Percentiles rank a stretch among this genome's conserved stretches.
These are phyloP conservation scores for Solea senegalensis DNA, from an alignment of 2,113 vertebrate genomes.

Conservation along the genomic window DNA sequence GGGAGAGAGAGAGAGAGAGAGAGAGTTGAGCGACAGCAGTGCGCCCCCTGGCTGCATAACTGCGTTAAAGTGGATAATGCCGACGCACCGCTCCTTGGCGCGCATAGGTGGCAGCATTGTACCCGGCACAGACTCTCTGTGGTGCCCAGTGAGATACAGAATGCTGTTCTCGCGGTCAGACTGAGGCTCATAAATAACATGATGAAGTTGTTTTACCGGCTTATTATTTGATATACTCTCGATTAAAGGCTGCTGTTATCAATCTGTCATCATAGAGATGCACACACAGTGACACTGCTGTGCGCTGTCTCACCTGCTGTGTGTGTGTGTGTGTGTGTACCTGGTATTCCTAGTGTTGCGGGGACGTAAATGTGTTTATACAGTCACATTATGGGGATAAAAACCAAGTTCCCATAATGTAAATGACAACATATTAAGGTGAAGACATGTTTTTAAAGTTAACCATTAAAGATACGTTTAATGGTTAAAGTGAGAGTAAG, in stretches of 20 bases:
- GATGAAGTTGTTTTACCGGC: conserved; percentile 12
- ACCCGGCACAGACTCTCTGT: conserved; percentile 15
- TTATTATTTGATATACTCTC: conserved; percentile 15
- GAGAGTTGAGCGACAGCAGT: conserved; percentile 65
- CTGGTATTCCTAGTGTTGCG: not conserved
- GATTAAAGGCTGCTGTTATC: conserved; percentile 4
- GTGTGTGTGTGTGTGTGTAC: not conserved
- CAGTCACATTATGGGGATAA: too few relatives aligned
- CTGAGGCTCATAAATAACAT: conserved; percentile 8
- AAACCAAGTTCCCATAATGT: too few relatives aligned
- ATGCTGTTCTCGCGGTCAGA: not conserved
- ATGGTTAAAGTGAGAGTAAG: too few relatives aligned
- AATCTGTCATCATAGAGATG: too few relatives aligned
- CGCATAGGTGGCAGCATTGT: conserved; percentile 79
- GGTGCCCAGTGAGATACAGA: not conserved
- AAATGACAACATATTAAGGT: too few relatives aligned
- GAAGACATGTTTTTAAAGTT: too few relatives aligned
- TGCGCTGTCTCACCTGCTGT: too few relatives aligned
- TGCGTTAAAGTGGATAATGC: not conserved
- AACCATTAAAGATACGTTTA: too few relatives aligned
- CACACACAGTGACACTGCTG: too few relatives aligned
- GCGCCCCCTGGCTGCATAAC: conserved; percentile 57
- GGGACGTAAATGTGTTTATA: too few relatives aligned
- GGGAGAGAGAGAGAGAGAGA: conserved; percentile 69
- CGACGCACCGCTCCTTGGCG: conserved; percentile 26